Conservation (phyloP, 2,113 vertebrate species). For the Elephantulus edwardii region DNA sequence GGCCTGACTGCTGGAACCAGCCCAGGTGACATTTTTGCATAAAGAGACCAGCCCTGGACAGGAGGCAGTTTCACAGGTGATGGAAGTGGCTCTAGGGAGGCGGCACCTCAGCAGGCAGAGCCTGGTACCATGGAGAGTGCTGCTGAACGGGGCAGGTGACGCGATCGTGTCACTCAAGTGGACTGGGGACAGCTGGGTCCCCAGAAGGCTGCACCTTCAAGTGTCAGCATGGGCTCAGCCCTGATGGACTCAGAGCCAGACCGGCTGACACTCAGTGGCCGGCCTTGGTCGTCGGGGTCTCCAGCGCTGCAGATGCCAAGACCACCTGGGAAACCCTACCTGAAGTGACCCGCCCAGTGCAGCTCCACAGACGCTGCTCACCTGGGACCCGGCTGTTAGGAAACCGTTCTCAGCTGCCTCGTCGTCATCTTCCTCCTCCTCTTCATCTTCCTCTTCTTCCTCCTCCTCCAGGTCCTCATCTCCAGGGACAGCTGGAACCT, state of each 20-base stretch:
- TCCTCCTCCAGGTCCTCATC: constrained; percentile 47
- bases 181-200: not conserved
- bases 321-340: not conserved
- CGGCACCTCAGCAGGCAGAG: not conserved
- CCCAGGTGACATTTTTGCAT: too few relatives aligned
- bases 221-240: not conserved
- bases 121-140: not conserved
- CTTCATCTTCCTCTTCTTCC: not conserved
- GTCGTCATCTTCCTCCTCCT: not conserved
- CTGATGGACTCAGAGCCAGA: not conserved
- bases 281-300: not conserved
- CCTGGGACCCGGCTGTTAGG: constrained; percentile 63
- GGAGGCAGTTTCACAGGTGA: too few relatives aligned
- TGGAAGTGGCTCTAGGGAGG: not conserved
- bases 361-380: too few relatives aligned
- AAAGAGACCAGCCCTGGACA: too few relatives aligned
- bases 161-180: not conserved
- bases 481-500: not conserved
- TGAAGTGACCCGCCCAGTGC: not conserved
- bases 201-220: not conserved
- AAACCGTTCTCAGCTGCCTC: not conserved
- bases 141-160: not conserved
- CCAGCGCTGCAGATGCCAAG: not conserved
- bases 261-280: not conserved
- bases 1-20: not conserved